Conservation (phyloP, 1,140 invertebrate species). For the Lepeophtheirus salmonis region DNA sequence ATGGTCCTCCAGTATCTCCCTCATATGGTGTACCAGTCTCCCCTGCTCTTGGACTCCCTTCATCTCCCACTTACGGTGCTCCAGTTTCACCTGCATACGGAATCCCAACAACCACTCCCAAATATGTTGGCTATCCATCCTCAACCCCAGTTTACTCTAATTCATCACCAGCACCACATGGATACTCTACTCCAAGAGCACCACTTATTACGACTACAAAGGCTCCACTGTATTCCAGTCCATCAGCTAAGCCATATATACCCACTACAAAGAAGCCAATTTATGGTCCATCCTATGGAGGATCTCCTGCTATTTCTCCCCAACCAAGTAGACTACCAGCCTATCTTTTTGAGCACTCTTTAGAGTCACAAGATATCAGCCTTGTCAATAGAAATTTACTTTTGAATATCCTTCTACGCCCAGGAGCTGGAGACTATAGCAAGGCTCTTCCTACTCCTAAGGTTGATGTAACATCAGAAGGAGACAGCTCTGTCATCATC, state of each 20-base stretch:
- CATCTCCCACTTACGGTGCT: background rate
- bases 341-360: background rate
- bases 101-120: background rate
- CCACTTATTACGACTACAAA: no score
- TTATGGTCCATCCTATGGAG: no score
- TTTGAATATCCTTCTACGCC: constrained; percentile 15
- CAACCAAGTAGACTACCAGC: background rate
- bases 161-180: no score
- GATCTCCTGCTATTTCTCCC: no score
- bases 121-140: no score
- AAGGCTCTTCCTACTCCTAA: constrained; percentile 11
- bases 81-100: background rate
- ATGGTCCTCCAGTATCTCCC: background rate
- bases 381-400: constrained; percentile 7
- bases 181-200: no score
- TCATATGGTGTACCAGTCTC: no score
- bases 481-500: constrained; percentile 9
- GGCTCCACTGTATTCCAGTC: no score
- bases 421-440: constrained; percentile 6
- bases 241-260: no score
- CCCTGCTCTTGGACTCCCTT: background rate
- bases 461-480: constrained; percentile 14
- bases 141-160: no score
- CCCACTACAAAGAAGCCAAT: no score
- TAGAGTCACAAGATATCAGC: background rate